Base-by-base conservation (phyloP, 2,797 vertebrate species). In the Epinephelus malabaricus region DNA sequence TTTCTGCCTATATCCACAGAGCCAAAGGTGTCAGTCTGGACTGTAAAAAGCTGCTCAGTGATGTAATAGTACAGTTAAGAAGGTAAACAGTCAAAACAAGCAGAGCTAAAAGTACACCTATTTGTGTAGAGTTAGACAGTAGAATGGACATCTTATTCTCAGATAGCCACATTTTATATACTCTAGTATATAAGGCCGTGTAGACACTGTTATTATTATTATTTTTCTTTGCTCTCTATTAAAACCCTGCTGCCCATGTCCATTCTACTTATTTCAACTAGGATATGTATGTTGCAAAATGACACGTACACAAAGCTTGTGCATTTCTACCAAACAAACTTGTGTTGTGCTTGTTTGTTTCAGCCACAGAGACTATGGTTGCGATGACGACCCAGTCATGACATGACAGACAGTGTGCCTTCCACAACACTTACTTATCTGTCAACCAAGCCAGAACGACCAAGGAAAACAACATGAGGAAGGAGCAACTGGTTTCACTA, bases 1-100 rank as follows among this genome's bases (percentile, higher is more conserved):
- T 85, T 78, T 90, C 82, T 88, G 89, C 61, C 81, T 87, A 6
- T 81, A 68, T 86, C 78, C 79, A 86, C 85, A 90, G 85, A 83
- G 74, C 75, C 78, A 78, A 53, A 71, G 72, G 66, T 77, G 75
- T 76, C 78, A 76, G n/a, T 65, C 71, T 89, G 76, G 82, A 82
- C 84, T 82, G 79, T 90, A 79, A 89, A 91, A 79, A 74, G 88
- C 82, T 92, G 88, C 82, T 87, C 87, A 83, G 66, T 91, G 81
- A 92, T 91, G 89, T 88, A 89, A 86, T 86, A 86, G 76, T 73
- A 76, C 73, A 86, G 69, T 88, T 82, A 43, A 81, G 38, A 86
- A 85, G 80, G 84, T 88, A 89, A 86, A 76, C 12, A 18, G 21
- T 51, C 56, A 10, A 66, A 72, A 70, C 59, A 70, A 77, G 73